Evolutionary conservation across 2,113 vertebrate species (phyloP).

Genomic region (Lota lota): DNA sequence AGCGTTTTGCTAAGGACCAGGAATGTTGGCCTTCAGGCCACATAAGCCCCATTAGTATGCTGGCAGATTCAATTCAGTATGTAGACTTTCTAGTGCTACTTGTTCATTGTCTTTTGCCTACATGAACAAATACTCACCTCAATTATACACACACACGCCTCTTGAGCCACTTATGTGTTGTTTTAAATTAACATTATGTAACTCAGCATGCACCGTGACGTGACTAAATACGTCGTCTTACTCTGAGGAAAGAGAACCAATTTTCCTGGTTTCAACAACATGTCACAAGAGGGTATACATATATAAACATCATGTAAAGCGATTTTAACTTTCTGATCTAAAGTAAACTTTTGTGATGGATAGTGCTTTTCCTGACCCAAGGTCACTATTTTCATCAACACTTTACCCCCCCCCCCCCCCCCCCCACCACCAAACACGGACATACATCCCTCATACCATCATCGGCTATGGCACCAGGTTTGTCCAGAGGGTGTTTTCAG

Average conservation of each 20-base stretch:
- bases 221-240: slow-evolving; percentile 1
- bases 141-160: slow-evolving; percentile 2
- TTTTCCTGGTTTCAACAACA: slow-evolving; percentile 7
- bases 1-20: slow-evolving; percentile 29
- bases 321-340: neutral
- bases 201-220: neutral
- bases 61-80: slow-evolving; percentile 25
- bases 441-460: neutral
- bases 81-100: slow-evolving; percentile 47
- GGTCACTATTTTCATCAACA: slow-evolving; percentile 29
- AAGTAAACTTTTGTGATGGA: slow-evolving; percentile 43
- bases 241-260: slow-evolving; percentile 6
- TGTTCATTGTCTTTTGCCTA: slow-evolving; percentile 23
- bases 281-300: too few relatives aligned
- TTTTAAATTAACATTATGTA: too few relatives aligned
- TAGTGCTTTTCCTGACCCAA: neutral
- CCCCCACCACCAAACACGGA: too few relatives aligned
- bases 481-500: slow-evolving; percentile 39
- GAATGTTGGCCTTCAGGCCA: slow-evolving; percentile 64
- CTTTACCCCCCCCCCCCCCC: slow-evolving; percentile 20
- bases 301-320: too few relatives aligned
- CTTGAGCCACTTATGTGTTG: too few relatives aligned
- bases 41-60: slow-evolving; percentile 35
- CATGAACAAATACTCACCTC: too few relatives aligned
- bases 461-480: neutral